phyloP scores from a whole-genome alignment of 2,888 invertebrate genomes.

The Andrena dorsata region DNA sequence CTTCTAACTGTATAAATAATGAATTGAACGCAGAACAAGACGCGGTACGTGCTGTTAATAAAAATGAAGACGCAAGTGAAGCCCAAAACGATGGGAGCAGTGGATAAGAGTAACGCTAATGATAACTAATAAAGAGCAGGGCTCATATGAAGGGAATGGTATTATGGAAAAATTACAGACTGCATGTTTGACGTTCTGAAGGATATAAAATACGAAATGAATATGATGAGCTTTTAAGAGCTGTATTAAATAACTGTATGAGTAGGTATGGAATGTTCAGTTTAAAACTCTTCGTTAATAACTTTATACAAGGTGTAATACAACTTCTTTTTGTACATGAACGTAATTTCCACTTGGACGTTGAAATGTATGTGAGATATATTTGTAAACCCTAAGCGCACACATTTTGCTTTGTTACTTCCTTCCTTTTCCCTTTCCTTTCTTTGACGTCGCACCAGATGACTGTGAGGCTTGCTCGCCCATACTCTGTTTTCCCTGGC shows the following conservation, averaged over 20 bases:
- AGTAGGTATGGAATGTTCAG: constrained; percentile 8
- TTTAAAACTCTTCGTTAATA: constrained; percentile 8
- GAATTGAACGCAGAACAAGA: background rate
- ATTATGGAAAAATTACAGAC: background rate
- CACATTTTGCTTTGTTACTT: constrained; percentile 77
- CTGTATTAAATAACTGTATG: constrained; percentile 30
- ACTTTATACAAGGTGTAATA: constrained; percentile 39
- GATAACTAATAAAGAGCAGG: too few species aligned
- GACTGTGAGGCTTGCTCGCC: constrained; percentile 82
- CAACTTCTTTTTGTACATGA: constrained; percentile 32
- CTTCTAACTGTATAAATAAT: background rate
- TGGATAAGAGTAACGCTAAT: background rate
- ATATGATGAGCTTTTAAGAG: constrained; percentile 2
- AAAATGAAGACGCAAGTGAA: background rate
- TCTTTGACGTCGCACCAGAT: constrained; percentile 76
- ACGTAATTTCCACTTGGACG: too few species aligned
- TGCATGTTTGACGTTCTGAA: background rate
- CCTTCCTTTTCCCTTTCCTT: constrained; percentile 85
- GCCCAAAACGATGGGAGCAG: background rate
- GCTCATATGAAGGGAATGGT: background rate
- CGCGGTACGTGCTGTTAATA: background rate
- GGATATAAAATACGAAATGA: background rate
- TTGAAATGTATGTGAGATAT: constrained; percentile 30
- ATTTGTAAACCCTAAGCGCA: constrained; percentile 11
- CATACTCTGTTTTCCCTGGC: constrained; percentile 87